Evolutionary conservation across 2,113 vertebrate genomes (phyloP).

Genomic region (Notarius quadriscutis): DNA sequence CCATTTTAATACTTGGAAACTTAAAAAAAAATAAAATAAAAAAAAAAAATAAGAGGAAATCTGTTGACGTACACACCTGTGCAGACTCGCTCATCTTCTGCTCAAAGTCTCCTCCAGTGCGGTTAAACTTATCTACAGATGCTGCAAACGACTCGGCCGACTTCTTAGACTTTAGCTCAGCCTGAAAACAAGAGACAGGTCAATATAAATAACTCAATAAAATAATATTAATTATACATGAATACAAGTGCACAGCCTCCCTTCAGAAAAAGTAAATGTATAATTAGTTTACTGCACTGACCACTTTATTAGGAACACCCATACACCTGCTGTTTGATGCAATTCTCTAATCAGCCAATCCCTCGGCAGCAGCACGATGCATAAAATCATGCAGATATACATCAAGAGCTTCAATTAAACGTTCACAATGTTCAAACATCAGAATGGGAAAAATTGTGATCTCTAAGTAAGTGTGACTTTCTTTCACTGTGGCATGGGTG

Average conservation of each 20-base stretch:
- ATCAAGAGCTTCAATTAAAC: too few relatives aligned
- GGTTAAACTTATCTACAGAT: slow-evolving; percentile 88
- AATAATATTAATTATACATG: neutral
- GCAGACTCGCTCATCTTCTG: slow-evolving; percentile 91
- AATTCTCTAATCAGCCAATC: too few relatives aligned
- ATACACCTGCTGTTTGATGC: too few relatives aligned
- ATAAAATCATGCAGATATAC: too few relatives aligned
- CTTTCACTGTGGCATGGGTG: too few relatives aligned
- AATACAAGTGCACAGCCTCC: neutral
- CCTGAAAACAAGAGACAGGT: slow-evolving; percentile 65
- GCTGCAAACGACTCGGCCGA: slow-evolving; percentile 79
- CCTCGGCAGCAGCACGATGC: too few relatives aligned
- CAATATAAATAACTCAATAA: neutral
- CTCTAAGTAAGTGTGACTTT: too few relatives aligned
- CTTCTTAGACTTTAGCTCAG: slow-evolving; percentile 92
- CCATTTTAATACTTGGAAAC: neutral
- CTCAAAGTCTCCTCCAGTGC: slow-evolving; percentile 86
- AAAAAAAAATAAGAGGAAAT: neutral
- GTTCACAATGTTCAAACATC: too few relatives aligned
- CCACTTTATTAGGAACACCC: too few relatives aligned
- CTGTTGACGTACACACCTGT: slow-evolving; percentile 69
- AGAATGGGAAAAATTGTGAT: too few relatives aligned
- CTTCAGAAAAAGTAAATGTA: neutral
- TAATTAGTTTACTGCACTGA: neutral
- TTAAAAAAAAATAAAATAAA: neutral